Base-by-base conservation (phyloP, 92 coral and sea anemone genomes). In the Actinernus sp. region DNA sequence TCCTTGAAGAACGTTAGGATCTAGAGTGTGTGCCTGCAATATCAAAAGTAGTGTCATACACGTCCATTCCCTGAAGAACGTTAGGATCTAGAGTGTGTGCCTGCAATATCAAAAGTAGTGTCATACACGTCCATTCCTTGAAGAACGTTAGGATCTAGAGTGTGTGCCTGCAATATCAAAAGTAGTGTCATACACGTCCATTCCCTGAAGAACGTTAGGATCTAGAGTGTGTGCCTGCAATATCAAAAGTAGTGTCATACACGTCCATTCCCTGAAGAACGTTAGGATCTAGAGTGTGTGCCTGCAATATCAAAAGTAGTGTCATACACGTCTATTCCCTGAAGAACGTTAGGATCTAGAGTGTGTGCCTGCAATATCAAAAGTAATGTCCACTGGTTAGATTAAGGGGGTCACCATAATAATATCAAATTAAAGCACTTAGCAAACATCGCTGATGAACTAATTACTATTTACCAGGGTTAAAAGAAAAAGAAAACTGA, bases 81-180 rank as follows among this genome's bases (percentile, higher is more conserved):
- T 82, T 63, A 9, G 88, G 86, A 82, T 95, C 99, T 63, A 91
- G 75, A 28, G 79, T 38, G 38, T 83, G 99, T 45, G 88, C 94
- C 99, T 95, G 68, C 11, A 56, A 8, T 14, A n/a, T n/a, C n/a
- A n/a, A n/a, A n/a, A n/a, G n/a, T n/a, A n/a, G n/a, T n/a, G n/a
- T n/a, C 92, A 62, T 91, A 95, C 38, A 78, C 75, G 51, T 95
- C 99, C 99, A 95, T 95, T 14, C 99, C 99, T 43, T 62, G 96
- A 6, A 95, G 76, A 75, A 59, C 80, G 59, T 82, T 63, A 9
- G 88, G 86, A 82, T 95, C 99, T 63, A 91, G 75, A 28, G 79
- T 38, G 38, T 83, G 99, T 45, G 88, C 94, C 99, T 95, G 68
- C 11, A 56, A 8, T 14, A n/a, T n/a, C n/a, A n/a, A n/a, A n/a